phyloP scores from a whole-genome alignment of 2,888 invertebrate genomes.

The Zelleria hepariella region DNA sequence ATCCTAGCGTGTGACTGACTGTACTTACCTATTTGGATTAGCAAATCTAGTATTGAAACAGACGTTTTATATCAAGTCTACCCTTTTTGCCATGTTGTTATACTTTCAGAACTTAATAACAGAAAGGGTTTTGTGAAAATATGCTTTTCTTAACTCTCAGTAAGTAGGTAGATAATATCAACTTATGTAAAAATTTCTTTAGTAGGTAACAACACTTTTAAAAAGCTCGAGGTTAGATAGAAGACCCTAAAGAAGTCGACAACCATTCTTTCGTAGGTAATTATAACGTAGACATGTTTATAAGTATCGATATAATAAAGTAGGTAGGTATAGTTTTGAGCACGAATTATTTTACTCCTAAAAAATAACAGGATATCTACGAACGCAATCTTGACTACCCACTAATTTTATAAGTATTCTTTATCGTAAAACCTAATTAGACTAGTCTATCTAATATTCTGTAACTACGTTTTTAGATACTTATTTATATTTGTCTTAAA shows the following conservation, averaged over 20 bases:
- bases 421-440: background rate
- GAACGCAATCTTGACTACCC: background rate
- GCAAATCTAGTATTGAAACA: background rate
- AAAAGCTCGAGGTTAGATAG: constrained; percentile 65
- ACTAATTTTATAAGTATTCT: background rate
- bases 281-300: constrained; percentile 15
- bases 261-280: constrained; percentile 47
- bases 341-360: background rate
- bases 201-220: constrained; percentile 39
- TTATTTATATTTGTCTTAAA: constrained; percentile 27
- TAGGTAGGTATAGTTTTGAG: background rate
- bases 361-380: background rate
- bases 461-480: constrained; percentile 16
- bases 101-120: background rate
- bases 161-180: background rate
- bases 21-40: too few species aligned
- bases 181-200: background rate
- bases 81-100: constrained; percentile 7
- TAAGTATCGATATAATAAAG: background rate
- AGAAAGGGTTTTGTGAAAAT: background rate
- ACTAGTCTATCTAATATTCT: background rate
- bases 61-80: constrained; percentile 5
- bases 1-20: too few species aligned
- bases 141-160: background rate
- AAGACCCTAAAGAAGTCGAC: constrained; percentile 61